Evolutionary conservation across 2,888 invertebrate species (phyloP).

Genomic region (Stenodera caucasica): DNA sequence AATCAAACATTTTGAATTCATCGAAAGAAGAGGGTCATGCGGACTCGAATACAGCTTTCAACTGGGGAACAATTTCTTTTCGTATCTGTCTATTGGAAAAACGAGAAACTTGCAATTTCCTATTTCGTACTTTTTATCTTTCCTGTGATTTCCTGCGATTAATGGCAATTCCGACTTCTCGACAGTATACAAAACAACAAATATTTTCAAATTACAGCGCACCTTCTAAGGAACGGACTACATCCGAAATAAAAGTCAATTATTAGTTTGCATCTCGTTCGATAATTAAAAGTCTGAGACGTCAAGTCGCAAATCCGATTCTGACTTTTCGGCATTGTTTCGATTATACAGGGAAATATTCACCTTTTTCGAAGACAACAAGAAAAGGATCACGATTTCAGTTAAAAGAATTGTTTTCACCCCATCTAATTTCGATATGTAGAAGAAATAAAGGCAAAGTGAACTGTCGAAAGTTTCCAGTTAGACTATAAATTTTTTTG

Average conservation of each 20-base stretch:
- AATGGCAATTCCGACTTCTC: background rate
- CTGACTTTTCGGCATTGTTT: no score
- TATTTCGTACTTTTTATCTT: background rate
- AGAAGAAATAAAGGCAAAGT: background rate
- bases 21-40: no score
- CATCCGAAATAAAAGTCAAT: no score
- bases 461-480: slow-evolving; percentile 3
- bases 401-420: background rate
- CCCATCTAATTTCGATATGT: background rate
- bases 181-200: background rate
- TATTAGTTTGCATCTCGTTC: no score
- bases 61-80: background rate
- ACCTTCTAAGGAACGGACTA: no score
- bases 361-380: background rate
- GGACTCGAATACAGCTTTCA: no score
- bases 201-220: no score
- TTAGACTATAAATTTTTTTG: background rate
- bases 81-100: background rate
- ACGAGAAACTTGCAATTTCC: background rate
- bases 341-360: no score
- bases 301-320: no score
- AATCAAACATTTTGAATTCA: no score
- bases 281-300: no score
- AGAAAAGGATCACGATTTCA: slow-evolving; percentile 2
- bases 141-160: background rate